These are phyloP conservation scores for Squalus acanthias DNA, from an alignment of 2,797 vertebrate genomes.

Conservation along the genomic window DNA sequence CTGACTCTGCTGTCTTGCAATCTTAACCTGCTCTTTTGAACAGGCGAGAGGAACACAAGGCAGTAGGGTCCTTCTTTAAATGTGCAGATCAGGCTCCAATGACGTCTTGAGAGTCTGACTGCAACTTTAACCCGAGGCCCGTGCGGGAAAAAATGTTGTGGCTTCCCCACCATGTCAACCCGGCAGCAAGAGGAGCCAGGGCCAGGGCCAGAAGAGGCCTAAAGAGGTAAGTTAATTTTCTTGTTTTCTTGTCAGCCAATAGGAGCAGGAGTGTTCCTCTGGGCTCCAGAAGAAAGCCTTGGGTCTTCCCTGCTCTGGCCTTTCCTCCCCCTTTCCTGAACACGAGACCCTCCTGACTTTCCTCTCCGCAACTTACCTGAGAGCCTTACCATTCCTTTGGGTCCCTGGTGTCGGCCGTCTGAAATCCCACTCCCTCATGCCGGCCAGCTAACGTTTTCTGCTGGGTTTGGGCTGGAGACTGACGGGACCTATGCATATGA, in stretches of 20 bases:
- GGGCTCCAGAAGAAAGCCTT: background rate
- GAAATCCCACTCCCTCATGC: background rate
- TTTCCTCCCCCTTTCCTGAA: background rate
- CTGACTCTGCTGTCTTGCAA: background rate
- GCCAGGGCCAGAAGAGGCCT: background rate
- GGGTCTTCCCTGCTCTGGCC: background rate
- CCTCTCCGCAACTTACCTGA: background rate
- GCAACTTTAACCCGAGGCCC: too few relatives aligned
- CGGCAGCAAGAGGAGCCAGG: background rate
- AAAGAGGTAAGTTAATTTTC: background rate
- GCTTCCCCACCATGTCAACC: background rate
- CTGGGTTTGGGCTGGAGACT: background rate
- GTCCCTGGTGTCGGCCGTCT: background rate
- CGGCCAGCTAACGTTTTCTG: background rate
- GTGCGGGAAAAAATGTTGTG: background rate
- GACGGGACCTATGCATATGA: background rate
- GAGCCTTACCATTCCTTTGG: background rate
- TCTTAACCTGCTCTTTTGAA: background rate
- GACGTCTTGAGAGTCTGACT: background rate
- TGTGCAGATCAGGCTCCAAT: background rate
- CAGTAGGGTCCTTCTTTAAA: background rate
- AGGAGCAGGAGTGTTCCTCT: background rate
- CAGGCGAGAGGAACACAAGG: background rate
- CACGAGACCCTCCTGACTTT: background rate
- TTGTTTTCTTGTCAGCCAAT: too few relatives aligned